Evolutionary conservation across 2,888 invertebrate genomes (phyloP).

Genomic region (Aphodius granarius): DNA sequence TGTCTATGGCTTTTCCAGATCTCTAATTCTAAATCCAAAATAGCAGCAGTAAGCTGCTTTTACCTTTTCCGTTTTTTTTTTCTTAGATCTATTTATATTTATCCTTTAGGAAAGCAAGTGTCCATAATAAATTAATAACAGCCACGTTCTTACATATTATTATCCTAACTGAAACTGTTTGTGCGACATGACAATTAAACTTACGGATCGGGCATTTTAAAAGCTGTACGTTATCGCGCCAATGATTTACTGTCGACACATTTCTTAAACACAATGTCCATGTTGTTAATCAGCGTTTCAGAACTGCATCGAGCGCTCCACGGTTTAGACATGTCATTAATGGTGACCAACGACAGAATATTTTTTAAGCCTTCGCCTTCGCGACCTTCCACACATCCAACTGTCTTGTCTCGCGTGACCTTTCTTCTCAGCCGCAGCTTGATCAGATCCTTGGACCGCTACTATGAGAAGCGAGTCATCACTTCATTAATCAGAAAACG

Average conservation of each 20-base stretch:
- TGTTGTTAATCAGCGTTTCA: background rate
- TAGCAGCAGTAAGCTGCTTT: no score
- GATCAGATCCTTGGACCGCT: background rate
- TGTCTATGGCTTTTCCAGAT: no score
- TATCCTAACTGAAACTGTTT: background rate
- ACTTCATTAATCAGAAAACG: background rate
- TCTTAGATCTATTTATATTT: no score
- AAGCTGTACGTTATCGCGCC: background rate
- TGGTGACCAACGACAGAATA: background rate
- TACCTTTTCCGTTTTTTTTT: no score
- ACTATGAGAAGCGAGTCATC: background rate
- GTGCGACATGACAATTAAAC: background rate
- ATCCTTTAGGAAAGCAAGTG: no score
- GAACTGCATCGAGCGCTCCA: background rate
- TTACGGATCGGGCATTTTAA: background rate
- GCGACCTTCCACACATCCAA: background rate
- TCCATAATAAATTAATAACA: no score
- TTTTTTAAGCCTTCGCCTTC: background rate
- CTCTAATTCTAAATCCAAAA: no score
- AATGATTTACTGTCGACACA: background rate
- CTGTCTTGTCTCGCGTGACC: background rate
- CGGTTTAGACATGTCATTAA: background rate
- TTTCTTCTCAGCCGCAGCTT: background rate
- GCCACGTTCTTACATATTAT: no score
- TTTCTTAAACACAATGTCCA: background rate